Conservation (phyloP, 2,113 vertebrate species). For the Corythornis cristatus region DNA sequence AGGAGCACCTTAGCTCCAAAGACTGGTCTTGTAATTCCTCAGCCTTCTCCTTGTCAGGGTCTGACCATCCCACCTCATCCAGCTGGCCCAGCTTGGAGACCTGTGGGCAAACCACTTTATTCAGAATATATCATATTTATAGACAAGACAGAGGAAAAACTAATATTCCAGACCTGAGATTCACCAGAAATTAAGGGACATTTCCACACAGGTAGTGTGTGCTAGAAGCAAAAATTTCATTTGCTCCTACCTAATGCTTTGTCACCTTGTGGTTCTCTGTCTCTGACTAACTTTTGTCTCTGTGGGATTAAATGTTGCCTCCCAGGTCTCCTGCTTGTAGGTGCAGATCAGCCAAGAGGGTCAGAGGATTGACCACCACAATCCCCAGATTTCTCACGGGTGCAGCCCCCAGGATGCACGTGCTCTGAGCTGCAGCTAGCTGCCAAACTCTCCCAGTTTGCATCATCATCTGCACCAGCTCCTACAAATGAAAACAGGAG, state of each 20-base stretch:
- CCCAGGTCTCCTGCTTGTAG: background rate
- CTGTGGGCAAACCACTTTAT: background rate
- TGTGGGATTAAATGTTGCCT: background rate
- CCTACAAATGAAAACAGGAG: slow-evolving; percentile 36
- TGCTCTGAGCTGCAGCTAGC: background rate
- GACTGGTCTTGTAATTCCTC: background rate
- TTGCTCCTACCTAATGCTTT: background rate
- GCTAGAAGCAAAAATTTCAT: background rate
- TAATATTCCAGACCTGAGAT: background rate
- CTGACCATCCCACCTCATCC: background rate
- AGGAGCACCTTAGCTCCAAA: slow-evolving; percentile 2
- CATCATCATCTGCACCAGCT: background rate
- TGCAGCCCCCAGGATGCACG: rapidly evolving
- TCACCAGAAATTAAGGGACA: background rate
- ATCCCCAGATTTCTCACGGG: background rate
- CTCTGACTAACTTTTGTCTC: background rate
- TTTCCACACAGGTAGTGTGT: background rate
- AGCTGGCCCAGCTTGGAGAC: background rate
- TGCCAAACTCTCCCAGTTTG: background rate
- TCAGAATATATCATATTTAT: background rate
- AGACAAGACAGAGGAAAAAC: background rate
- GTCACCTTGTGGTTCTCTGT: background rate
- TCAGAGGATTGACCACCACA: background rate
- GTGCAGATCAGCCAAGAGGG: background rate
- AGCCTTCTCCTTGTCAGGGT: background rate